Evolutionary conservation across 2,797 vertebrate species (phyloP), one percentile per base, ranked within the genome.

Genomic region (Numenius phaeopus): DNA sequence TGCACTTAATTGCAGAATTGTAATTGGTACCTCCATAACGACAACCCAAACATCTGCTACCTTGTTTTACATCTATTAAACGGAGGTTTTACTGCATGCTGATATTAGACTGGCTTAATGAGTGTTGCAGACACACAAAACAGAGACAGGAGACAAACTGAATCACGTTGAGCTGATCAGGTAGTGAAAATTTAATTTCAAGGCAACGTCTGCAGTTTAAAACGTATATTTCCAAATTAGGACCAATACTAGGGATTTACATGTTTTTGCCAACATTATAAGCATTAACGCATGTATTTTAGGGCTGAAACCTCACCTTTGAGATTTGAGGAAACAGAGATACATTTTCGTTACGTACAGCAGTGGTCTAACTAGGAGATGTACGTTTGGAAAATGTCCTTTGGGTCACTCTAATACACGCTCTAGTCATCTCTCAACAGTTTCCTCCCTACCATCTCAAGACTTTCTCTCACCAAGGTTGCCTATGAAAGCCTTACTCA

Each of bases 391-490:
- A 32, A 88, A 55, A 44, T 1, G 18, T 40, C 40, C 67, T 54
- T 29, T 37, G 13, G 71, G 46, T 39, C 26, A 11, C 30, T 42
- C 26, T 6, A 9, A 26, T 1, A 10, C 37, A 12, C 2, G 0
- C 7, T 34, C 19, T 0, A 62, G 26, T 23, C 2, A 83, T 29
- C 54, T 49, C 49, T 5, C 30, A 32, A 3, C 7, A 50, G 14
- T 44, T 62, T 27, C 20, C 42, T 6, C 49, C 50, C 50, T 20
- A 14, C 5, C 22, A 10, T 7, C 52, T 62, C 37, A 37, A 22
- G 42, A 19, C 10, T 14, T 85, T 49, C 40, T 83, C 62, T 65
- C 49, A 57, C 17, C 27, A 29, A 64, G 9, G 50, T 2, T 52
- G 54, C 16, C 73, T 47, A 20, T 7, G 26, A 61, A 73, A 77